Evolutionary conservation across 2,888 invertebrate genomes (phyloP).

Genomic region (Stomorhina lunata): DNA sequence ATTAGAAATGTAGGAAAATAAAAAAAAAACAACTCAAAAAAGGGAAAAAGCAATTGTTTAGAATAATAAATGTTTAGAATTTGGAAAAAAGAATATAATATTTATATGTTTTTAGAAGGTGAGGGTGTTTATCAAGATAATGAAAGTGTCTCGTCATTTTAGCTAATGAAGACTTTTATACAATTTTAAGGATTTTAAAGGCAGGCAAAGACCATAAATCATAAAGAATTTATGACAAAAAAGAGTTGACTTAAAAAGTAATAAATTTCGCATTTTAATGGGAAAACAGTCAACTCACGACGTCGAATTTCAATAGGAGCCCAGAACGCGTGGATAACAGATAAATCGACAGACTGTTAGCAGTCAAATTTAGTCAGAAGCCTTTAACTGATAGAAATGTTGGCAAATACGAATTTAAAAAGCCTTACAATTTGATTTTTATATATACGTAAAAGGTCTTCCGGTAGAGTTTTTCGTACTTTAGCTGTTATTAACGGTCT

Average conservation of each 20-base stretch:
- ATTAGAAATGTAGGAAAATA: slow-evolving; percentile 63
- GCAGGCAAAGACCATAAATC: not conserved
- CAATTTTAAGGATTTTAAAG: slow-evolving; percentile 16
- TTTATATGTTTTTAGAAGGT: not conserved
- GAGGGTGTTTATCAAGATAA: not conserved
- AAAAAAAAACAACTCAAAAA: slow-evolving; percentile 40
- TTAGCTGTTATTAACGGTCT: too few species aligned
- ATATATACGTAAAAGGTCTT: too few species aligned
- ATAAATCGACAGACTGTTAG: not conserved
- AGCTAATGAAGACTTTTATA: slow-evolving; percentile 16
- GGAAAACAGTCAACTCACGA: slow-evolving; percentile 79
- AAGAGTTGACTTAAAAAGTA: slow-evolving; percentile 22
- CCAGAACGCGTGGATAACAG: slow-evolving; percentile 65
- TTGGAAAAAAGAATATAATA: not conserved
- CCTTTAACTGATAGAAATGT: not conserved
- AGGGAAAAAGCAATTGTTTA: too few species aligned
- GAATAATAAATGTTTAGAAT: slow-evolving; percentile 60
- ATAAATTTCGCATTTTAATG: slow-evolving; percentile 77
- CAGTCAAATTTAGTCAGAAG: not conserved
- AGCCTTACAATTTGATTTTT: too few species aligned
- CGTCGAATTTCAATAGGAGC: slow-evolving; percentile 76
- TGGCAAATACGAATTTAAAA: not conserved
- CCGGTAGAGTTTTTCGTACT: too few species aligned
- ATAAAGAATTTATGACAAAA: not conserved
- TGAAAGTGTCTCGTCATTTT: slow-evolving; percentile 28